Conservation (phyloP, 2,113 vertebrate species). For the Dendropsophus ebraccatus region DNA sequence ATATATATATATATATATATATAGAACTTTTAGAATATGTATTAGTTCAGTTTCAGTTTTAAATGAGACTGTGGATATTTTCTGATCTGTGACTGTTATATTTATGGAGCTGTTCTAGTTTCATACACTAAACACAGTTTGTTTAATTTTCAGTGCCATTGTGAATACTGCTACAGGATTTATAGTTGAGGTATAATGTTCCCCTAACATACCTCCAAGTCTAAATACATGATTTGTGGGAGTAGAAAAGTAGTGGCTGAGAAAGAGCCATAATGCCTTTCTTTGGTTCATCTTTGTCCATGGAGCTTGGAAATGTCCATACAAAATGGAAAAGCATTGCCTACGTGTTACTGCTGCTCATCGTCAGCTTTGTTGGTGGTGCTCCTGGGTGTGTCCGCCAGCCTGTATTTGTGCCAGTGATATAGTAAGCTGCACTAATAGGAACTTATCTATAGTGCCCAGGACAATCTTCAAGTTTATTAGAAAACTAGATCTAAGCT, state of each 20-base stretch:
- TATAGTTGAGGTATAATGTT: conserved; percentile 54
- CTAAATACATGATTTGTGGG: conserved; percentile 59
- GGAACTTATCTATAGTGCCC: conserved; percentile 77
- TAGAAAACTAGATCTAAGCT: conserved; percentile 82
- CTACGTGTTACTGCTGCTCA: conserved; percentile 68
- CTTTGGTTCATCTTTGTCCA: conserved; percentile 53
- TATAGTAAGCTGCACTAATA: conserved; percentile 80
- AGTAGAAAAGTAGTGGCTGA: conserved; percentile 62
- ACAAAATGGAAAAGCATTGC: conserved; percentile 64
- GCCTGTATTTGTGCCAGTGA: conserved; percentile 85
- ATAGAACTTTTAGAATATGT: not conserved
- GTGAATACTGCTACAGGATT: conserved; percentile 55
- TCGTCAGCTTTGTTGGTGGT: conserved; percentile 63
- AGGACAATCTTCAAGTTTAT: conserved; percentile 74
- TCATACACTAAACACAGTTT: conserved; percentile 41
- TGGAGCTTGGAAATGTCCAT: conserved; percentile 58
- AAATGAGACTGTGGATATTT: not conserved
- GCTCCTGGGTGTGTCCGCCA: conserved; percentile 74
- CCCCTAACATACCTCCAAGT: conserved; percentile 63
- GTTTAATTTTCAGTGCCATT: conserved; percentile 58
- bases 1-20: too few relatives aligned
- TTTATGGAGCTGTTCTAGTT: not conserved
- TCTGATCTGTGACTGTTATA: not conserved
- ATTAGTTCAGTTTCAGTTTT: not conserved
- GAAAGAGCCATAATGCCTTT: conserved; percentile 70